Percentiles rank a stretch among this genome's conserved stretches.
phyloP scores from a whole-genome alignment of 2,888 invertebrate genomes.

The Myopa tessellatipennis region DNA sequence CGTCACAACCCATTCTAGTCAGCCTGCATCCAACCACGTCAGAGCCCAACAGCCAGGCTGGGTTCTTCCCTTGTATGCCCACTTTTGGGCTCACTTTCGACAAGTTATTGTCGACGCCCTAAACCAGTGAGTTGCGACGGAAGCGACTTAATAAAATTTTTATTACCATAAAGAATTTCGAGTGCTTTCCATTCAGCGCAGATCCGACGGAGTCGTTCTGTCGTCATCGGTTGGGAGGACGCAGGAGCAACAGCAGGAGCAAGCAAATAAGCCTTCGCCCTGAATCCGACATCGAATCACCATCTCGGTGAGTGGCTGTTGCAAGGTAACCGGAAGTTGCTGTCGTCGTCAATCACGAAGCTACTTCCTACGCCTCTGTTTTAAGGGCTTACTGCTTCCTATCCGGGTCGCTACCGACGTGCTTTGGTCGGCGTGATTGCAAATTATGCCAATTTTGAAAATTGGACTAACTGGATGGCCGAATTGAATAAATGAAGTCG shows the following conservation, averaged over 20 bases:
- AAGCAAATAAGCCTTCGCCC: not conserved
- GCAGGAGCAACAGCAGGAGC: not conserved
- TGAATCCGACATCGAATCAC: not conserved
- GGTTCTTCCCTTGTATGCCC: not conserved
- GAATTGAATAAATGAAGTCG: slow-evolving; percentile 13
- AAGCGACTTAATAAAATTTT: slow-evolving; percentile 41
- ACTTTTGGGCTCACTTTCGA: too few species aligned
- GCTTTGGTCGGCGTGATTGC: slow-evolving; percentile 1
- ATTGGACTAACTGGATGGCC: slow-evolving; percentile 8
- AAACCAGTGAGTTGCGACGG: slow-evolving; percentile 18
- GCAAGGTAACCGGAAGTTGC: not conserved
- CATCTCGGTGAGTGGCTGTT: not conserved
- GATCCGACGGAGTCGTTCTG: slow-evolving; percentile 1
- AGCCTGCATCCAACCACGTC: not conserved
- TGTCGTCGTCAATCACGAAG: slow-evolving; percentile 2
- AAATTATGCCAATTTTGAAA: slow-evolving; percentile 23
- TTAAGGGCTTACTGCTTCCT: not conserved
- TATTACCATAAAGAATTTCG: slow-evolving; percentile 35
- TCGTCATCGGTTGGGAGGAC: not conserved
- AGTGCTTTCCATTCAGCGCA: slow-evolving; percentile 17
- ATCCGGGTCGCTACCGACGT: not conserved
- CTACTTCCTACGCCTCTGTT: not conserved
- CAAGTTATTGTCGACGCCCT: slow-evolving; percentile 11
- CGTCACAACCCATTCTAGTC: not conserved
- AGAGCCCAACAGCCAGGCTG: not conserved